These are phyloP conservation scores for Rhimphoctona megacephalus DNA, from an alignment of 2,888 invertebrate genomes.

Conservation along the genomic window DNA sequence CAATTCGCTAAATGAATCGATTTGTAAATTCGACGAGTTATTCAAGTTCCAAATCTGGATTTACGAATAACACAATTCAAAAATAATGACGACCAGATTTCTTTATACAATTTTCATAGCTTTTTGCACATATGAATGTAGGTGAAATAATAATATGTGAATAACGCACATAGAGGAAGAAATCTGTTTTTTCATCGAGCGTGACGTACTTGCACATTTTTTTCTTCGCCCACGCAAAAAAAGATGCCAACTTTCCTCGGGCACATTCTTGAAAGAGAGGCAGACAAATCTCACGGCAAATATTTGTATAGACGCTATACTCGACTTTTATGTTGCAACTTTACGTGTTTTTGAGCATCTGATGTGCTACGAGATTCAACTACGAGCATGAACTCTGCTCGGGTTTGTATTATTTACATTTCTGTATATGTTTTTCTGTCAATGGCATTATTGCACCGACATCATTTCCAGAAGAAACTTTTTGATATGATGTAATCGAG, in stretches of 20 bases:
- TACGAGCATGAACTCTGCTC: neutral
- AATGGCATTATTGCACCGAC: neutral
- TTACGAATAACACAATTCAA: neutral
- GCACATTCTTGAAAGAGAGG: neutral
- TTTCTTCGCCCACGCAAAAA: constrained; percentile 3
- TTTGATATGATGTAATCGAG: too few species aligned
- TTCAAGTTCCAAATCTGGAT: neutral
- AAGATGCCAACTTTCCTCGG: constrained; percentile 7
- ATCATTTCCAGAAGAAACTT: neutral
- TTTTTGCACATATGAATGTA: neutral
- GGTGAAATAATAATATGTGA: constrained; percentile 5
- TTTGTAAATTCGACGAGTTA: too few species aligned
- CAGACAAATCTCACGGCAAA: constrained; percentile 48
- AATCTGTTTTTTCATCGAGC: constrained; percentile 32
- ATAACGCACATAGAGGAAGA: constrained; percentile 13
- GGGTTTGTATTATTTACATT: neutral
- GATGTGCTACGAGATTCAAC: neutral
- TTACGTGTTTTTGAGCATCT: neutral
- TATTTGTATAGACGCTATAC: constrained; percentile 39
- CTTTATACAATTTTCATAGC: neutral
- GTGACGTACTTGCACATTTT: constrained; percentile 42
- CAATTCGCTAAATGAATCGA: too few species aligned
- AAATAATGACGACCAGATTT: neutral
- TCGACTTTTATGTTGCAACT: neutral
- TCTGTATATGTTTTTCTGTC: too few species aligned